phyloP scores from a whole-genome alignment of 2,888 invertebrate genomes.

The Ceriagrion tenellum region DNA sequence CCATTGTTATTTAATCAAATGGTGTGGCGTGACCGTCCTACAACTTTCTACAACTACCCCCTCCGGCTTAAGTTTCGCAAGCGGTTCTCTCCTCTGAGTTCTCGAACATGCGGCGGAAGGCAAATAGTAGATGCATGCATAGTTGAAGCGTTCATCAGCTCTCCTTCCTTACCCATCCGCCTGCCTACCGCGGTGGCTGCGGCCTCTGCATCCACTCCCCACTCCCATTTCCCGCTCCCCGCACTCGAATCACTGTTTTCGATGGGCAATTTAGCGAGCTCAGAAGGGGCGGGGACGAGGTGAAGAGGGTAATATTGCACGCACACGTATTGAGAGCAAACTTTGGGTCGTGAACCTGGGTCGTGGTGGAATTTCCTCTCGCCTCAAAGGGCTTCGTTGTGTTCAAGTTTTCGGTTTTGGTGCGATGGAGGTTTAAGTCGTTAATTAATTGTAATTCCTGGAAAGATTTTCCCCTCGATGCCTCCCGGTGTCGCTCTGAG shows the following conservation, averaged over 20 bases:
- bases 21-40: neutral
- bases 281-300: neutral
- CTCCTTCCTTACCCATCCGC: neutral
- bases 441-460: conserved; percentile 8
- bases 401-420: neutral
- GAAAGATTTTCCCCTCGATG: neutral
- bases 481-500: neutral
- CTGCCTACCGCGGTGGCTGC: neutral
- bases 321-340: neutral
- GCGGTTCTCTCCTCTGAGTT: neutral
- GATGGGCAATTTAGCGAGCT: conserved; percentile 21
- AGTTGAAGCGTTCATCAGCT: conserved; percentile 22
- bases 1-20: neutral
- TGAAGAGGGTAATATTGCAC: neutral
- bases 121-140: neutral
- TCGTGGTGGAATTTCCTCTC: neutral
- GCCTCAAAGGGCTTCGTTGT: neutral
- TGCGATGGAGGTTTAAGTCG: neutral
- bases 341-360: neutral
- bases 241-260: neutral
- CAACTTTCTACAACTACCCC: neutral
- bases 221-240: neutral
- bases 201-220: neutral
- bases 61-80: neutral
- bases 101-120: neutral